Evolutionary conservation across 1,140 invertebrate species (phyloP).

Genomic region (Pseudomyrmex concolor): DNA sequence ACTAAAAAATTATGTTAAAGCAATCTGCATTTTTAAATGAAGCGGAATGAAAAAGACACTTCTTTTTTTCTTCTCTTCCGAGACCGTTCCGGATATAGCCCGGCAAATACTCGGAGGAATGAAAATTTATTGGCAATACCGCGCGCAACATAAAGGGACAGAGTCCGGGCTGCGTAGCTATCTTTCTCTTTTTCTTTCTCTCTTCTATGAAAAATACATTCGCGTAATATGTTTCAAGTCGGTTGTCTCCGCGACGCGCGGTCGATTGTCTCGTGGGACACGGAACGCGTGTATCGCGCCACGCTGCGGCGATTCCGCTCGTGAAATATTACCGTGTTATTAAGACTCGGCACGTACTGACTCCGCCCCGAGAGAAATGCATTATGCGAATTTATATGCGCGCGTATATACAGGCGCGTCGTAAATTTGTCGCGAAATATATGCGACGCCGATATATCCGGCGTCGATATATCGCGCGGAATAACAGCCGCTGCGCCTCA

Average conservation of each 20-base stretch:
- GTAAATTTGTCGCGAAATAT: constrained; percentile 57
- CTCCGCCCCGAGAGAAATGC: constrained; percentile 14
- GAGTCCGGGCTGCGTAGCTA: neutral
- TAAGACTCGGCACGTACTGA: constrained; percentile 15
- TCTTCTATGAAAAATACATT: constrained; percentile 54
- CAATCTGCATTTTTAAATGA: constrained; percentile 25
- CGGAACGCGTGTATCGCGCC: constrained; percentile 34
- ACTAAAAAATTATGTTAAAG: neutral
- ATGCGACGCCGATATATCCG: constrained; percentile 36
- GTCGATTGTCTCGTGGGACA: constrained; percentile 51
- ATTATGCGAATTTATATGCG: constrained; percentile 57
- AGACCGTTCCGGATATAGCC: constrained; percentile 17
- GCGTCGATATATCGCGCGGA: constrained; percentile 29
- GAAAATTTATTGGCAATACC: constrained; percentile 69
- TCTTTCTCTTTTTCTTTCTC: too few species aligned
- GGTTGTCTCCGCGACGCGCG: neutral
- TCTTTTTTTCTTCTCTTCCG: constrained; percentile 18
- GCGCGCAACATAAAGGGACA: constrained; percentile 8
- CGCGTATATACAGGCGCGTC: constrained; percentile 8
- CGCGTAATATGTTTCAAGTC: constrained; percentile 52
- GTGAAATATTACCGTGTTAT: constrained; percentile 56
- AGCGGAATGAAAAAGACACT: constrained; percentile 39
- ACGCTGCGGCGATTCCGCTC: neutral
- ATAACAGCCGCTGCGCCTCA: neutral
- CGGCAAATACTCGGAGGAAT: constrained; percentile 63